Percentiles rank a stretch among this genome's conserved stretches.
Evolutionary conservation across 2,113 vertebrate genomes (phyloP).

Genomic region (Chlamydotis undulata): DNA sequence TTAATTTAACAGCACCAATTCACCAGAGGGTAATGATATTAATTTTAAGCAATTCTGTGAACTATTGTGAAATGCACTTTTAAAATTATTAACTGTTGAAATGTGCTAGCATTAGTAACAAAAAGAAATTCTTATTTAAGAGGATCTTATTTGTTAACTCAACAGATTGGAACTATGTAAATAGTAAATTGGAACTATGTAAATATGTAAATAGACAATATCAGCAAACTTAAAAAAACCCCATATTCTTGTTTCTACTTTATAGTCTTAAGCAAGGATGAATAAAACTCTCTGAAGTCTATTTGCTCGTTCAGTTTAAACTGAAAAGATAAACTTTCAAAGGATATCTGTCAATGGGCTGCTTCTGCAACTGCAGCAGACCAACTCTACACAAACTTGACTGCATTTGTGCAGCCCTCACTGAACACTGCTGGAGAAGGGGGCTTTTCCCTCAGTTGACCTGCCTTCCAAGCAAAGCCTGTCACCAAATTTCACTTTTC

Average conservation of each 20-base stretch:
- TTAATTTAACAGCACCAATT: constrained; percentile 1
- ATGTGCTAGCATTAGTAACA: not conserved
- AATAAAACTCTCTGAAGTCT: not conserved
- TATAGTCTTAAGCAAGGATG: not conserved
- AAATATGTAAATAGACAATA: not conserved
- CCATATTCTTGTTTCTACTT: not conserved
- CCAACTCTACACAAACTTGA: too few species aligned
- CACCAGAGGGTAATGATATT: not conserved
- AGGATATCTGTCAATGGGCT: not conserved
- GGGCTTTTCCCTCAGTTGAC: not conserved
- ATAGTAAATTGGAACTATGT: not conserved
- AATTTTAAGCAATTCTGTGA: not conserved
- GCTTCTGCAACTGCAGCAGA: not conserved
- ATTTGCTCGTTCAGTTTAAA: not conserved
- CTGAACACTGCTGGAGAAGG: accelerated
- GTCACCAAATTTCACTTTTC: not conserved
- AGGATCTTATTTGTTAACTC: not conserved
- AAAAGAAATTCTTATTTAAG: not conserved
- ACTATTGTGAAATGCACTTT: not conserved
- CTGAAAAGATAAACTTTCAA: not conserved
- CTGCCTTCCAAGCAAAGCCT: not conserved
- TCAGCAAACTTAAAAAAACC: not conserved
- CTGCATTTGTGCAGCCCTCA: not conserved
- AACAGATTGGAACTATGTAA: not conserved
- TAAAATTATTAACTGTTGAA: not conserved